phyloP scores from a whole-genome alignment of 1,140 invertebrate species.

The Tribolium castaneum region DNA sequence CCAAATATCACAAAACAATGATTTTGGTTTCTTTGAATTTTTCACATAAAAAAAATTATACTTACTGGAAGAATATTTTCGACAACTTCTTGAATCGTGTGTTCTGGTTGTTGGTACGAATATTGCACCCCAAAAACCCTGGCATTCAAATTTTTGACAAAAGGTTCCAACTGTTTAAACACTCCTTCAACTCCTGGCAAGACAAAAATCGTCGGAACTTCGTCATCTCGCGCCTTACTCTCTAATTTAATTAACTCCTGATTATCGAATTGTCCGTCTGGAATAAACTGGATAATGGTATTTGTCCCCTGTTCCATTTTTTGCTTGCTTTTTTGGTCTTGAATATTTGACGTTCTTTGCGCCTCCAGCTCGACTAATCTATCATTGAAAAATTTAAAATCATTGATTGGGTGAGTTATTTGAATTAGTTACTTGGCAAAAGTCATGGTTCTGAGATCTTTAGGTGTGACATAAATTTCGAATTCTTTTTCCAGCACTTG shows the following conservation, averaged over 20 bases:
- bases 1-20: no score
- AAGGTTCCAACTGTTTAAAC: not conserved
- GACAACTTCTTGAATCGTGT: not conserved
- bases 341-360: not conserved
- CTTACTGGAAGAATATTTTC: not conserved
- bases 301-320: constrained; percentile 11
- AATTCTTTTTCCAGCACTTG: constrained; percentile 75
- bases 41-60: not conserved
- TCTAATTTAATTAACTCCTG: not conserved
- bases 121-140: not conserved
- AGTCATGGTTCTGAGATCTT: constrained; percentile 70
- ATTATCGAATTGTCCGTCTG: not conserved
- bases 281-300: not conserved
- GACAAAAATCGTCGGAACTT: not conserved
- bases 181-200: not conserved
- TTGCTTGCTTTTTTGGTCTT: constrained; percentile 43
- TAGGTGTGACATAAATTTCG: constrained; percentile 70
- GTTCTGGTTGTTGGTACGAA: not conserved
- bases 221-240: not conserved
- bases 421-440: constrained; percentile 51
- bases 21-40: no score
- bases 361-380: not conserved
- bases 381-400: no score
- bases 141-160: not conserved
- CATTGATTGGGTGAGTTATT: not conserved